These are phyloP conservation scores for Pelosia muscerda DNA, from an alignment of 2,888 invertebrate species.

Conservation along the genomic window DNA sequence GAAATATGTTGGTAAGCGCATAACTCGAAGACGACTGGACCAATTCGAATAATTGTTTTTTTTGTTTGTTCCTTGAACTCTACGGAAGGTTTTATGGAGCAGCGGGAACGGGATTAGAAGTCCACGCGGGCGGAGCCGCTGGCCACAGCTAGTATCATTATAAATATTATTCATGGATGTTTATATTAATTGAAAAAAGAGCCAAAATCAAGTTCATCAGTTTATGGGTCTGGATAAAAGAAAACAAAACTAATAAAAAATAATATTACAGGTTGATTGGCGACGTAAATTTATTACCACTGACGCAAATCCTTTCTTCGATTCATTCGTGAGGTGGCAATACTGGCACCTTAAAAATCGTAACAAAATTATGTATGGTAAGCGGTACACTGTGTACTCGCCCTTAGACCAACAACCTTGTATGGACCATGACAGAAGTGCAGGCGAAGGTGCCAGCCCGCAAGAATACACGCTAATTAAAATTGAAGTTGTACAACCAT, in stretches of 20 bases:
- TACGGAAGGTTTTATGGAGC: too few species aligned
- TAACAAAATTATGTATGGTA: conserved; percentile 98
- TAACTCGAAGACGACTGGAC: too few species aligned
- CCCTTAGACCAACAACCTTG: conserved; percentile 99
- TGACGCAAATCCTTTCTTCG: conserved; percentile 98
- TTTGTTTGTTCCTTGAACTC: too few species aligned
- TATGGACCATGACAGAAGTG: conserved; percentile 99
- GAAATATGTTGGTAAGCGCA: too few species aligned
- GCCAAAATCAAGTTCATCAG: too few species aligned
- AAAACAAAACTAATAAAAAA: not conserved
- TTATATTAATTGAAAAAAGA: too few species aligned
- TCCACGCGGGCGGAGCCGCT: too few species aligned
- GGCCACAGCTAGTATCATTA: too few species aligned
- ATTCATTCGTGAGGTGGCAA: conserved; percentile 99
- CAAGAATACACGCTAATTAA: conserved; percentile 99
- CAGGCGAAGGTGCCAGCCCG: conserved; percentile 99
- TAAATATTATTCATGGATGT: too few species aligned
- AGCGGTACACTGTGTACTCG: conserved; percentile 98
- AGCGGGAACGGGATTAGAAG: too few species aligned
- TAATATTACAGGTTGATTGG: conserved; percentile 95
- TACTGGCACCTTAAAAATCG: conserved; percentile 94
- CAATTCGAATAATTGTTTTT: too few species aligned
- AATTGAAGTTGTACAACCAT: conserved; percentile 93
- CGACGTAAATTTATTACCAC: conserved; percentile 99
- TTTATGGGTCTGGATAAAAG: too few species aligned